These are phyloP conservation scores for Metaphire vulgaris DNA, from an alignment of 1,140 invertebrate species.

Conservation along the genomic window DNA sequence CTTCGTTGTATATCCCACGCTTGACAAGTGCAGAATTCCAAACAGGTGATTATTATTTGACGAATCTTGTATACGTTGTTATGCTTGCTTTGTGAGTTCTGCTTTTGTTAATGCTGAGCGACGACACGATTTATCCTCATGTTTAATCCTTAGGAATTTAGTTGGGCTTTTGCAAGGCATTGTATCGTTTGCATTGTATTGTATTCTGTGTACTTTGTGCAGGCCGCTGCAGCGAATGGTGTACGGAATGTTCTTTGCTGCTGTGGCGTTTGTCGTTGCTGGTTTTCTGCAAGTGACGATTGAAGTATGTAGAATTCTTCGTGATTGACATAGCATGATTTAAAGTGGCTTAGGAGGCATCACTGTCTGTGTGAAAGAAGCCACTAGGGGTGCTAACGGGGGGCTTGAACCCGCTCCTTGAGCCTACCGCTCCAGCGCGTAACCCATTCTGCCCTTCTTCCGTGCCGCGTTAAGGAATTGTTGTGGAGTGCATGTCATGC, in stretches of 20 bases:
- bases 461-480: too few species aligned
- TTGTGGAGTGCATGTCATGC: too few species aligned
- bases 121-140: neutral
- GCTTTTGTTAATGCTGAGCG: neutral
- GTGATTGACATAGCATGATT: too few species aligned
- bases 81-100: neutral
- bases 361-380: too few species aligned
- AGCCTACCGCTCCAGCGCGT: too few species aligned
- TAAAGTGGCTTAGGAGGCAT: too few species aligned
- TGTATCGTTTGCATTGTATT: neutral
- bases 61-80: neutral
- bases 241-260: slow-evolving; percentile 74
- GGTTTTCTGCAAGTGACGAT: slow-evolving; percentile 73
- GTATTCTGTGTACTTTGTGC: slow-evolving; percentile 22
- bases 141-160: neutral
- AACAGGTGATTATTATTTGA: slow-evolving; percentile 32
- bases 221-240: slow-evolving; percentile 69
- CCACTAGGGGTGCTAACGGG: too few species aligned
- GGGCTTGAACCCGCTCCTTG: too few species aligned
- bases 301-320: slow-evolving; percentile 51
- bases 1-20: slow-evolving; percentile 60
- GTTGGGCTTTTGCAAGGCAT: neutral
- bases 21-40: slow-evolving; percentile 51
- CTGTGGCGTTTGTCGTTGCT: slow-evolving; percentile 76
- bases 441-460: too few species aligned